Evolutionary conservation across 2,888 invertebrate species (phyloP).

Genomic region (Drosophila meridiana): DNA sequence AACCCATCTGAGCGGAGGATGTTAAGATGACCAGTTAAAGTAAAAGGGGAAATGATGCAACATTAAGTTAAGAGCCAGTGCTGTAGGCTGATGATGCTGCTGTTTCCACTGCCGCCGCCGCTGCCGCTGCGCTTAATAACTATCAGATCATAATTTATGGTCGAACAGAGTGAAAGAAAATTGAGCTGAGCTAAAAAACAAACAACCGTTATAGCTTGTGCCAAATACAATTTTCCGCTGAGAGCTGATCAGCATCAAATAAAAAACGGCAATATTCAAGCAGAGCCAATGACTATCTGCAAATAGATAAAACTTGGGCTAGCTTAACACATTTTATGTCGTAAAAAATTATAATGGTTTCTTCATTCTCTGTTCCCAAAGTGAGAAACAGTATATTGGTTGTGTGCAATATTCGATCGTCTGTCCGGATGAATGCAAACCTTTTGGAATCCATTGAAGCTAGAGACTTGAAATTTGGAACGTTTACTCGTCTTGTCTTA

Average conservation of each 20-base stretch:
- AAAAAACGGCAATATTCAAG: slow-evolving; percentile 3
- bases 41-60: slow-evolving; percentile 53
- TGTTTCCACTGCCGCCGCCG: neutral
- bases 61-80: slow-evolving; percentile 43
- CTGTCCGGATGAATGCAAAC: too few species aligned
- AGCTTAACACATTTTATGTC: neutral
- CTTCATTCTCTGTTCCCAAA: too few species aligned
- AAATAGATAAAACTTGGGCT: neutral
- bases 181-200: slow-evolving; percentile 61
- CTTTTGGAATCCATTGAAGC: too few species aligned
- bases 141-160: slow-evolving; percentile 71
- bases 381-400: too few species aligned
- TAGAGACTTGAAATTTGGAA: too few species aligned
- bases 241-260: slow-evolving; percentile 64
- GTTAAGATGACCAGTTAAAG: slow-evolving; percentile 30
- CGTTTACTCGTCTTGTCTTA: too few species aligned
- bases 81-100: slow-evolving; percentile 24
- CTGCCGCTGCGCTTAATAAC: slow-evolving; percentile 56
- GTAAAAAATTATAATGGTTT: neutral
- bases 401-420: too few species aligned
- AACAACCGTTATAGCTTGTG: slow-evolving; percentile 55
- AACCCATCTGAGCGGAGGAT: slow-evolving; percentile 24
- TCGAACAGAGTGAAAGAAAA: slow-evolving; percentile 66
- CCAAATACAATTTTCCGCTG: slow-evolving; percentile 54
- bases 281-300: neutral